These are phyloP conservation scores for Procapra przewalskii DNA, from an alignment of 2,113 vertebrate species.

Conservation along the genomic window DNA sequence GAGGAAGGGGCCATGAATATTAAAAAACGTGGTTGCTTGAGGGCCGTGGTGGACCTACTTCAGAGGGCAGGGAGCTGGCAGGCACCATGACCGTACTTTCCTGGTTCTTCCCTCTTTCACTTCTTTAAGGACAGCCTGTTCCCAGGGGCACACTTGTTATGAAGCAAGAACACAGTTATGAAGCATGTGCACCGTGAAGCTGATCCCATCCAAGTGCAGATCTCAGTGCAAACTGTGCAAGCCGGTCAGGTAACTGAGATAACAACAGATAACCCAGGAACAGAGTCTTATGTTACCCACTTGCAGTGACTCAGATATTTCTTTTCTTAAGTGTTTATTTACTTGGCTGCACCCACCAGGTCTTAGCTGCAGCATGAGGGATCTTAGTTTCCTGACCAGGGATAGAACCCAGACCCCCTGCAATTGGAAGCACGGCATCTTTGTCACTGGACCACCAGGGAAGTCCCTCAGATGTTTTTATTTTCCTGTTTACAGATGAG, in stretches of 20 bases:
- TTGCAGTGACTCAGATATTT: background rate
- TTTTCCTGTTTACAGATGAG: background rate
- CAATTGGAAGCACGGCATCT: background rate
- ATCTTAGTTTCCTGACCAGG: background rate
- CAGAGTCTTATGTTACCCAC: background rate
- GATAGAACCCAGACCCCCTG: background rate
- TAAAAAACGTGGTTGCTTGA: background rate
- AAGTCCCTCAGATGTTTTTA: background rate
- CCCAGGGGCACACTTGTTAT: background rate
- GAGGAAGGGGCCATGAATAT: background rate
- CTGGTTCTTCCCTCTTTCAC: background rate
- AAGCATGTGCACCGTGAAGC: background rate
- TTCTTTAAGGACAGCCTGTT: background rate
- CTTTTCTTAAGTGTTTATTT: background rate
- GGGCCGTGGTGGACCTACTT: background rate
- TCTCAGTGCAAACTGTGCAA: background rate
- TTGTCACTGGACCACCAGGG: background rate
- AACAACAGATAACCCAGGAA: background rate
- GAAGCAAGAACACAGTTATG: background rate
- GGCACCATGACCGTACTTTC: fast-evolving
- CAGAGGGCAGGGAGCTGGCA: background rate
- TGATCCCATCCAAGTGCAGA: background rate
- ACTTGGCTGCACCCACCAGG: background rate
- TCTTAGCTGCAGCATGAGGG: background rate
- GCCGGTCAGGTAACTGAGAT: background rate